These are phyloP conservation scores for Hephaestus fuliginosus DNA, from an alignment of 2,797 vertebrate species.

Conservation along the genomic window DNA sequence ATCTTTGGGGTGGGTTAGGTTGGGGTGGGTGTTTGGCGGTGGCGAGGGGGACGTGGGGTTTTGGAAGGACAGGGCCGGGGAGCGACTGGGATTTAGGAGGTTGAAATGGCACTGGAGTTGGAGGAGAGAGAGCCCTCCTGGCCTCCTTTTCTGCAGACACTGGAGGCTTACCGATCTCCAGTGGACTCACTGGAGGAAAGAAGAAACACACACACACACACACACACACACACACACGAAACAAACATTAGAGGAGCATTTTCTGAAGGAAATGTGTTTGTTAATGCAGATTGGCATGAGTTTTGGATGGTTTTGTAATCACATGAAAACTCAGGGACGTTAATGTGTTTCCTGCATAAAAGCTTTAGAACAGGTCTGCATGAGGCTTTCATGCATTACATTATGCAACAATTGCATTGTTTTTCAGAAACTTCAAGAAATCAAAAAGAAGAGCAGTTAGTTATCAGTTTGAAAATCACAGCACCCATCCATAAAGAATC, in stretches of 20 bases:
- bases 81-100: constrained; percentile 47
- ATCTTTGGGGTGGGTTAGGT: constrained; percentile 34
- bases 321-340: background rate
- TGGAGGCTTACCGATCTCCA: constrained; percentile 74
- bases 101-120: constrained; percentile 64
- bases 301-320: background rate
- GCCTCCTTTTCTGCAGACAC: constrained; percentile 77
- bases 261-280: background rate
- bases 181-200: constrained; percentile 55
- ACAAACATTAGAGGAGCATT: background rate
- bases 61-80: constrained; percentile 63
- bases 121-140: constrained; percentile 62
- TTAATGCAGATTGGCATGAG: background rate
- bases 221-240: background rate
- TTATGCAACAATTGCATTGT: background rate
- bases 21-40: constrained; percentile 53
- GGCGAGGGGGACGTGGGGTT: constrained; percentile 50
- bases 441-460: background rate
- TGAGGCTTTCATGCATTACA: background rate
- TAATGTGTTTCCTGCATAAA: background rate
- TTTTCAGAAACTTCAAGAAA: background rate
- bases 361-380: background rate
- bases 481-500: background rate
- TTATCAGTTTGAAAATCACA: too few relatives aligned
- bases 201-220: background rate